Conservation (phyloP, 2,888 invertebrate genomes). For the Euplagia quadripunctaria region DNA sequence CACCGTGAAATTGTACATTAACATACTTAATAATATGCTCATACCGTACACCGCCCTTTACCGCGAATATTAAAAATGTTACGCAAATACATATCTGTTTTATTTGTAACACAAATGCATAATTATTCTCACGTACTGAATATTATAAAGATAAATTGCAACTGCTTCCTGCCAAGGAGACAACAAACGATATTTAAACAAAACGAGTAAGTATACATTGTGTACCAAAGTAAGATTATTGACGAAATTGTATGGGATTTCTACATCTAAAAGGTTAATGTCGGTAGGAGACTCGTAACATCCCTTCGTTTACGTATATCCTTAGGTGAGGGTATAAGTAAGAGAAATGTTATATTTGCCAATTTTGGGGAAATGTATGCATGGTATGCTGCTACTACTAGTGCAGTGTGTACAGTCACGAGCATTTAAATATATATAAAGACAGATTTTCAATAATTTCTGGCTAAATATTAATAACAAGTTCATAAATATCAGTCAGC, state of each 20-base stretch:
- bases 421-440: too few relatives aligned
- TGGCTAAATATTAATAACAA: too few relatives aligned
- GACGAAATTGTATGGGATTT: not conserved
- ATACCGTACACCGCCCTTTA: slow-evolving; percentile 44
- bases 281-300: not conserved
- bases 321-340: not conserved
- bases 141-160: slow-evolving; percentile 2
- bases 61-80: slow-evolving; percentile 35
- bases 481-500: too few relatives aligned
- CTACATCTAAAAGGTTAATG: not conserved
- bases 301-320: too few relatives aligned
- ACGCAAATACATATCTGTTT: slow-evolving; percentile 25
- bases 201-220: not conserved
- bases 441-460: too few relatives aligned
- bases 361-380: not conserved
- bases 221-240: not conserved
- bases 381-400: too few relatives aligned
- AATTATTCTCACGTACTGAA: slow-evolving; percentile 28
- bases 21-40: slow-evolving; percentile 57
- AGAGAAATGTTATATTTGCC: not conserved
- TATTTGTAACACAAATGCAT: slow-evolving; percentile 21
- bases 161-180: not conserved
- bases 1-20: slow-evolving; percentile 60
- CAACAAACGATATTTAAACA: not conserved
- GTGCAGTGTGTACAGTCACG: too few relatives aligned